phyloP scores from a whole-genome alignment of 2,113 vertebrate genomes.

The Gallinago undulata region DNA sequence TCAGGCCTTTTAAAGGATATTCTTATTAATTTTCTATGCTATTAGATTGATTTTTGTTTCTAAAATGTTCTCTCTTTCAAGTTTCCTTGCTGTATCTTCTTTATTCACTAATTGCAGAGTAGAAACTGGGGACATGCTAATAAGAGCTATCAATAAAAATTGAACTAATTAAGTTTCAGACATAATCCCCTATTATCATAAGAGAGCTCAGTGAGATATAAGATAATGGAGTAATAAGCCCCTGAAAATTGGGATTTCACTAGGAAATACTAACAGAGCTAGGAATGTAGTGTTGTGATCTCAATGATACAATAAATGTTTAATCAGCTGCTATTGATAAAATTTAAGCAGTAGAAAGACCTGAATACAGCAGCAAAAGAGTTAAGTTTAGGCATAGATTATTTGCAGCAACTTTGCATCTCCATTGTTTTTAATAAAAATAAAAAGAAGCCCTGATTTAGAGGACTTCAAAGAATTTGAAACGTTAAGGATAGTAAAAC shows the following conservation, averaged over 20 bases:
- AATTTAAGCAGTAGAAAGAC: neutral
- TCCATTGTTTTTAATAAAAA: neutral
- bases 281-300: neutral
- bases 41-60: neutral
- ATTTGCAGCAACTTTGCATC: neutral
- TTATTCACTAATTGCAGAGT: neutral
- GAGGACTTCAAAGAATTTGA: neutral
- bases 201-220: neutral
- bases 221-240: slow-evolving; percentile 32
- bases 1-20: neutral
- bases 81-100: neutral
- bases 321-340: neutral
- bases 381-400: neutral
- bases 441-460: neutral
- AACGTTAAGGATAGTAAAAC: neutral
- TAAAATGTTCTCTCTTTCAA: neutral
- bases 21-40: neutral
- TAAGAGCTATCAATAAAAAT: slow-evolving; percentile 35
- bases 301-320: neutral
- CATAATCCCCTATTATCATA: slow-evolving; percentile 28
- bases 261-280: neutral
- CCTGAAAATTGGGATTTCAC: neutral
- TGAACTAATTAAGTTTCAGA: slow-evolving; percentile 44
- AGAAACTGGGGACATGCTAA: neutral
- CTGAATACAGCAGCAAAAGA: neutral